Conservation (phyloP, 2,797 vertebrate genomes). For the Mus minutoides region DNA sequence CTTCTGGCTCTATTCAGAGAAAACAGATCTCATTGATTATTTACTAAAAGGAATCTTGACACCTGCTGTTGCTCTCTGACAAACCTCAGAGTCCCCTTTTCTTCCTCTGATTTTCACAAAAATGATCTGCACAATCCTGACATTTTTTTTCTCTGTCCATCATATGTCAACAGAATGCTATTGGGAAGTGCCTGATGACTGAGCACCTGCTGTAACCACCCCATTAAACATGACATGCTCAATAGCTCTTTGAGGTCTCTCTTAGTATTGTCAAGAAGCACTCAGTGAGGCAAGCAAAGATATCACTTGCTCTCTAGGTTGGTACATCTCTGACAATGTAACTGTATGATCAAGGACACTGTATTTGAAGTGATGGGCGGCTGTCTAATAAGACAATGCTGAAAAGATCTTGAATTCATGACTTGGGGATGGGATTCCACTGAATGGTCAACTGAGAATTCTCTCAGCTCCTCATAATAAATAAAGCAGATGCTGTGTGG, state of each 20-base stretch:
- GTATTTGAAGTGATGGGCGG: not conserved
- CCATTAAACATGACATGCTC: not conserved
- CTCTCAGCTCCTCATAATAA: not conserved
- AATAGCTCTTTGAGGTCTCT: not conserved
- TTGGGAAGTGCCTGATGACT: not conserved
- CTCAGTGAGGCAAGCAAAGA: not conserved
- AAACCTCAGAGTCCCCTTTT: not conserved
- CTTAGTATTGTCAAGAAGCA: not conserved
- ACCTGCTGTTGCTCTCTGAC: not conserved
- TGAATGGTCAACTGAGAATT: not conserved
- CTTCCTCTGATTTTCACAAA: not conserved
- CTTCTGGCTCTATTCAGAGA: not conserved
- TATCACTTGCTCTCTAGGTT: not conserved
- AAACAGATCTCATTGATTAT: not conserved
- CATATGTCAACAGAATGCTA: not conserved
- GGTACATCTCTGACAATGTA: not conserved
- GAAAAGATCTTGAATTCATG: not conserved
- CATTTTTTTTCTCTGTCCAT: not conserved
- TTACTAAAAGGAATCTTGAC: not conserved
- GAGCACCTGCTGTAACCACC: not conserved
- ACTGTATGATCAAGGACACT: not conserved
- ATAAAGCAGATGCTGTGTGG: not conserved
- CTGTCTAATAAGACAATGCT: not conserved
- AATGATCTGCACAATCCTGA: not conserved
- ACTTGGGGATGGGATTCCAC: not conserved